Base-by-base conservation (phyloP, 2,113 vertebrate genomes). In the Chionodraco myersi region DNA sequence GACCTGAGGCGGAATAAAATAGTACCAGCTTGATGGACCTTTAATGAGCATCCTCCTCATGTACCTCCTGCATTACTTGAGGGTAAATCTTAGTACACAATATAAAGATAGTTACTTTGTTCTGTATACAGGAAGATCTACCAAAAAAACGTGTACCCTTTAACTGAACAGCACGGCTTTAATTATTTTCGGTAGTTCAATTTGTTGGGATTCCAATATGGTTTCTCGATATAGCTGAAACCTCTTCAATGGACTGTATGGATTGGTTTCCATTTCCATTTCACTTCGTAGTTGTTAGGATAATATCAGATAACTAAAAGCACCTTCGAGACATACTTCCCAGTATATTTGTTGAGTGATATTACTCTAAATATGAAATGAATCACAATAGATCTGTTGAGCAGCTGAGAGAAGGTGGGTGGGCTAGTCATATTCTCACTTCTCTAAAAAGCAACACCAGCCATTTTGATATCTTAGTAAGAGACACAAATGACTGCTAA, bases 1-100 rank as follows among this genome's bases (percentile, higher is more conserved):
- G 57, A 11, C 75, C 60, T 41, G n/a, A 62, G 60, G 79, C 60
- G 36, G 10, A 65, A n/a, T 59, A 23, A 21, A 26, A 30, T 30
- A 54, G 6, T 26, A 18, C n/a, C 34, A 14, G 26, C 14, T 15
- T 12, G 10, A 45, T 52, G 14, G 30, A 30, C 16, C 10, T 13
- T 47, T 15, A 72, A 66, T 16, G 48, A 26, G 41, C 41, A 59
- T 9, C 18, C 6, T 64, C 21, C 57, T 83, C 2, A 76, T 54
- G 34, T 9, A 26, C 45, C 15, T 15, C 45, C 15, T 15, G 11
- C 34, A n/a, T 62, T 68, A 41, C 0, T n/a, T 51, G 26, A 26
- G 11, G 48, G 14, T 4, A 45, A 58, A 53, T 53, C 51, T 4
- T 21, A 9, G 6, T 16, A 16, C 26, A 59, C 10, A 9, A 61